Base-by-base conservation (phyloP, 2,797 vertebrate species). In the Brachymystax lenok region DNA sequence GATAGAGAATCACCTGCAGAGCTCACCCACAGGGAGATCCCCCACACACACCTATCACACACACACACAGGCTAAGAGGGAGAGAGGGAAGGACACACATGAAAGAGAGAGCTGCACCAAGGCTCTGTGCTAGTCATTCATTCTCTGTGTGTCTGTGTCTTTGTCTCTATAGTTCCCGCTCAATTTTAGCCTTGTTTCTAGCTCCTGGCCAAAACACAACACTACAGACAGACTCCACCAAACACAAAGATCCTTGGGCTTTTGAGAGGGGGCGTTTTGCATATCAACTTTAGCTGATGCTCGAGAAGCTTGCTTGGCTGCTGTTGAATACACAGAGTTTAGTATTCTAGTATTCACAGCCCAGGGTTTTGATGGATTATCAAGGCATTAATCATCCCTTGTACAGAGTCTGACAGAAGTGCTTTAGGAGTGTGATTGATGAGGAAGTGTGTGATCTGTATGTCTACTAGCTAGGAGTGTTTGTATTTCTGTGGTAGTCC, bases 61-160 rank as follows among this genome's bases (percentile, higher is more conserved):
- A 59, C 51, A 59, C 14, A 61, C 54, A n/a, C 27, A 52, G 46
- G 74, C 10, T 69, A 71, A 77, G 79, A 72, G 72, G 70, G 71
- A 80, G 67, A 7, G 27, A 4, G 6, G 16, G 75, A 51, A 64
- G 12, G 17, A n/a, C 13, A 35, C 40, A 46, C 33, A n/a, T 3
- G 17, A 24, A n/a, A 50, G 19, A 24, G 69, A 70, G 63, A 66
- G 8, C 59, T 63, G 10, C 21, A n/a, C 61, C 17, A 24, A n/a
- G 24, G 40, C 40, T 46, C 8, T 46, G 40, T 46, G 40, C 40
- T 46, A 46, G 40, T 67, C 64, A 67, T 67, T 40, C 67, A 69
- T 69, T 69, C 33, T 12, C 40, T 46, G 8, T 46, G 40, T 33
- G 16, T 69, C 19, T 35, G 14, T 17, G 6, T 69, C 28, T 19